Base-by-base conservation (phyloP, 1,140 invertebrate genomes). In the Pachyrhynchus sulphureomaculatus region DNA sequence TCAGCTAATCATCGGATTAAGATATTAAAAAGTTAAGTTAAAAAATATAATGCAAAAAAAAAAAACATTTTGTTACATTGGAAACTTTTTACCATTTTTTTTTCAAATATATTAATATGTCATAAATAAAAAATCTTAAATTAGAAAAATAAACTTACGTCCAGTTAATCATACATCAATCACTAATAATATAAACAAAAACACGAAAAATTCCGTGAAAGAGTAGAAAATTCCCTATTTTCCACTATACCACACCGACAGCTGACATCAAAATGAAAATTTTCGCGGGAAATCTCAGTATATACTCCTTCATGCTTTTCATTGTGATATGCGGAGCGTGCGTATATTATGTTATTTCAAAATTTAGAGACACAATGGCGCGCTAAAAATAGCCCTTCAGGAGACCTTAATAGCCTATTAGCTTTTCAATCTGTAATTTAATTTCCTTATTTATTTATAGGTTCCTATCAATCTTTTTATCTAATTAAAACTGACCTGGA, bases 211-310 rank as follows among this genome's bases (percentile, higher is more conserved):
- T 17, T 12, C 37, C 8, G 15, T n/a, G 4, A 37, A 9, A 6
- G 34, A 6, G 15, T n/a, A 37, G 4, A n/a, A 37, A 5, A 6
- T n/a, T 8, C 34, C 23, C 26, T 15, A 23, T 15, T 15, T 10
- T 29, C 17, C 33, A n/a, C n/a, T n/a, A n/a, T 49, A 15, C 18
- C 48, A 51, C 34, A 13, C 32, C 48, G 48, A 51, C 48, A 51
- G 2, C 18, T n/a, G 17, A 33, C 48, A 17, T 37, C n/a, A 45
- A 55, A 55, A 55, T 55, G 39, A 26, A 55, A 44, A 32, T 21
- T 41, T 54, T 55, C 45, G 53, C 53, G 53, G 53, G 53, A 55
- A 55, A 55, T 51, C 48, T 51, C 48, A 23, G 48, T 36, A 36
- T 51, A 51, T 51, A 51, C 34, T 51, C 48, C 48, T 51, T 51